Evolutionary conservation across 2,113 vertebrate species (phyloP), one percentile per base, ranked within the genome.

Genomic region (Ifrita kowaldi): DNA sequence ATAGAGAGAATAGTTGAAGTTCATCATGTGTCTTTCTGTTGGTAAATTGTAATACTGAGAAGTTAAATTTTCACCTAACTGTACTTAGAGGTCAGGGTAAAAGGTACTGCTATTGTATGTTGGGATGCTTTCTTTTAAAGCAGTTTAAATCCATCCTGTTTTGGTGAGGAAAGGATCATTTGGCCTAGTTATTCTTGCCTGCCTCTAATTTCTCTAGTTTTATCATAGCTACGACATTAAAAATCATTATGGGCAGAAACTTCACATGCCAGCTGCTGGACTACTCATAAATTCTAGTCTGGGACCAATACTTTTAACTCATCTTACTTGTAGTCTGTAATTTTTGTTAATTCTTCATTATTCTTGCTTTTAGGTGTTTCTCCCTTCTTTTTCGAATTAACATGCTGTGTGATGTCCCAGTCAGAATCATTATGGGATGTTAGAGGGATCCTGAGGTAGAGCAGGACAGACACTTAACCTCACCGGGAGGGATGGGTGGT

Each of bases 221-320:
- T 90, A 49, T 70, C 16, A 3, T 42, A 77, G 39, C 28, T 69
- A 41, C 64, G 60, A 59, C 37, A 70, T 95, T 76, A 87, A 94
- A 96, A 95, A 74, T 89, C 24, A 16, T 89, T 82, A 74, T 64
- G 68, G 46, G 42, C 73, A 81, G 73, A 63, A 95, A 56, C 42
- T 56, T 91, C 44, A 9, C 30, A 20, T 81, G 70, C 84, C 96
- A 97, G 94, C 90, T 97, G 95, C 73, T 86, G 59, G 46, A 32
- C 73, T 81, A 10, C 53, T 89, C 64, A 13, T 63, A 73, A 91
- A 52, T 84, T 84, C 91, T 91, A 13, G 71, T 88, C 24, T 83
- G 97, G 93, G 93, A 95, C 67, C 60, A 78, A 44, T 93, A 13
- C 11, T 69, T 89, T 9, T 76, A 11, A 19, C 50, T 94, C 20